Evolutionary conservation across 2,888 invertebrate species (phyloP).

Genomic region (Cryptosula pallasiana): DNA sequence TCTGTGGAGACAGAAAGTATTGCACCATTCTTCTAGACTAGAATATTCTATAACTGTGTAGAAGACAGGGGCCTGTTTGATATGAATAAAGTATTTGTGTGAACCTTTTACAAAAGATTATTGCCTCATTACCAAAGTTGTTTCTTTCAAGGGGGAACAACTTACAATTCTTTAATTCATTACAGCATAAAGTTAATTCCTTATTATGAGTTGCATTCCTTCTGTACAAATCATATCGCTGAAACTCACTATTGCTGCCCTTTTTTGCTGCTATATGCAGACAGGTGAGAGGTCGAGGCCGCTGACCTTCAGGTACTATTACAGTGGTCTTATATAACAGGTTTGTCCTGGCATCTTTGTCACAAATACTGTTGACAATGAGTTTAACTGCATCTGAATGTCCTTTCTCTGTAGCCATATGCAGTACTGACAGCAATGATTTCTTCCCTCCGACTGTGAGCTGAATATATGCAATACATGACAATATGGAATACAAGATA

Average conservation of each 20-base stretch:
- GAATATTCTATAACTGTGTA: no score
- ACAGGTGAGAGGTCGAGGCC: slow-evolving; percentile 33
- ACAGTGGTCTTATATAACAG: slow-evolving; percentile 24
- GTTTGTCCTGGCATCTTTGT: background rate
- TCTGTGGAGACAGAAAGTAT: no score
- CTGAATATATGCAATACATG: no score
- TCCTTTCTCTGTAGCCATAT: slow-evolving; percentile 38
- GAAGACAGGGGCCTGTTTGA: no score
- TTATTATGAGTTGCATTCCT: background rate
- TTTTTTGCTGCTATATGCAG: slow-evolving; percentile 33
- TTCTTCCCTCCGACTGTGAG: slow-evolving; percentile 31
- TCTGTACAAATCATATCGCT: background rate
- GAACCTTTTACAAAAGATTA: no score
- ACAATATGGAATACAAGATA: no score
- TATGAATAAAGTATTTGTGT: no score
- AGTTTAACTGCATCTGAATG: slow-evolving; percentile 33
- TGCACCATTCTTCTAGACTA: no score
- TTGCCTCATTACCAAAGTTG: no score
- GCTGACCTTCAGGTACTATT: slow-evolving; percentile 41
- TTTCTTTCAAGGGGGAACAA: no score
- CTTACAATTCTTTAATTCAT: background rate
- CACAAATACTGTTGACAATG: slow-evolving; percentile 25
- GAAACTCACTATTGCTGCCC: slow-evolving; percentile 12
- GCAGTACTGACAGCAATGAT: slow-evolving; percentile 40
- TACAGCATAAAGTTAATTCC: background rate